Evolutionary conservation across 2,797 vertebrate species (phyloP), one percentile per base, ranked within the genome.

Genomic region (Lophius americanus): DNA sequence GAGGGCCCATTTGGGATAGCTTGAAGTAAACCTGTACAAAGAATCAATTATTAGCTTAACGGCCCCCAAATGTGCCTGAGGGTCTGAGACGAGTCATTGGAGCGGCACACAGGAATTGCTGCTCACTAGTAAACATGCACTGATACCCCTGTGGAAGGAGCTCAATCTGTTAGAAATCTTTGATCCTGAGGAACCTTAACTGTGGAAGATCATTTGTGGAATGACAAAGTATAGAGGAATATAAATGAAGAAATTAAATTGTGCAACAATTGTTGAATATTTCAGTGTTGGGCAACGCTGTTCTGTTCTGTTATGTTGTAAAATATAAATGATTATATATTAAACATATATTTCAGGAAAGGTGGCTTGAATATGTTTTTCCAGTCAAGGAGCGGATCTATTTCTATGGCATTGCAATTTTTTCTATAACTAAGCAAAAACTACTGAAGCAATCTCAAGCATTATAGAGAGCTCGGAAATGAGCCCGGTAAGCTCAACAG

Each of bases 1-100:
- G 46, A n/a, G 37, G 35, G 35, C 11, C 51, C 36, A 36, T 36
- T 74, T 6, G 36, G 23, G 13, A 7, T 33, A 9, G 14, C 53
- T 32, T 51, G 23, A 52, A 49, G 12, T 60, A 7, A 42, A 36
- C 33, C 38, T 44, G 53, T 51, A 23, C 48, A 35, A 11, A 36
- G 2, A 53, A 73, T 85, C 61, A 84, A 76, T 70, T 51, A 83
- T 83, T 79, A 81, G 54, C 64, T 76, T 13, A 57, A 57, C 47
- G 1, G n/a, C 44, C 48, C 14, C 9, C 53, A 58, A 72, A 76
- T 60, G 61, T 9, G 60, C 78, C 76, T 0, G 2, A 52, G 57
- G 73, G 47, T 60, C 54, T 62, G 0, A 0, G 9, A 59, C 7
- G 23, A 70, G 59, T 64, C 64, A 75, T 2, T 70, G 68, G 59